Conservation (phyloP, 2,797 vertebrate species). For the Borostomias antarcticus region DNA sequence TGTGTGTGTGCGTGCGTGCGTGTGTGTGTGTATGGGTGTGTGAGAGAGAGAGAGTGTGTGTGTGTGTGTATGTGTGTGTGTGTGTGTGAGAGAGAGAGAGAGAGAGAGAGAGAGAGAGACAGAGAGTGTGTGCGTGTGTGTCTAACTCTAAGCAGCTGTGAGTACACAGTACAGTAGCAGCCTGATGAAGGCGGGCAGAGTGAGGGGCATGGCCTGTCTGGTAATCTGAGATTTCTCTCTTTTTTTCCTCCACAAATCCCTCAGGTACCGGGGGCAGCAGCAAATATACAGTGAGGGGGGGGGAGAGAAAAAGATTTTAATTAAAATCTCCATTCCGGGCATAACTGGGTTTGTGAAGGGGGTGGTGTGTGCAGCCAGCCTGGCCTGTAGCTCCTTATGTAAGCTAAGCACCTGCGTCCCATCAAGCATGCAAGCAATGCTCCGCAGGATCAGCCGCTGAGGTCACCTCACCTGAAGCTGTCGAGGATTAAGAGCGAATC, state of each 20-base stretch:
- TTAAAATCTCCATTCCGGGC: conserved; percentile 73
- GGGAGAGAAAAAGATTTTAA: conserved; percentile 54
- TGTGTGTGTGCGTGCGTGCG: no score
- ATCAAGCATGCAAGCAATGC: conserved; percentile 65
- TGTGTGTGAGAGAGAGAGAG: no score
- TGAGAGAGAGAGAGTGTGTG: no score
- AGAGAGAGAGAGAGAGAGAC: background rate
- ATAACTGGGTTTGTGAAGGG: conserved; percentile 60
- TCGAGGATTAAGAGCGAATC: no score
- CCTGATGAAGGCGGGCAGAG: background rate
- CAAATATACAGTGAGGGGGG: conserved; percentile 23
- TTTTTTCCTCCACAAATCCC: background rate
- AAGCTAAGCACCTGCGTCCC: conserved; percentile 70
- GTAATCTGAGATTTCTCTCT: conserved; percentile 5
- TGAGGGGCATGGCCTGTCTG: background rate
- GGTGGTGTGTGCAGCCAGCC: conserved; percentile 38
- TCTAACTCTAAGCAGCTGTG: background rate
- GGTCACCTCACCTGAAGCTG: conserved; percentile 22
- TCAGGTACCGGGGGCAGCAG: conserved; percentile 13
- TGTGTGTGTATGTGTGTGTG: conserved; percentile 6
- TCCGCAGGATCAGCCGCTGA: conserved; percentile 49
- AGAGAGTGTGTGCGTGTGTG: no score
- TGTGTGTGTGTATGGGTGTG: no score
- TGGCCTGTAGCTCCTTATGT: conserved; percentile 50
- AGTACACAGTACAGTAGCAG: background rate